Percentiles rank a stretch among this genome's conserved stretches.
Evolutionary conservation across 2,888 invertebrate genomes (phyloP).

Genomic region (Hyalella azteca): DNA sequence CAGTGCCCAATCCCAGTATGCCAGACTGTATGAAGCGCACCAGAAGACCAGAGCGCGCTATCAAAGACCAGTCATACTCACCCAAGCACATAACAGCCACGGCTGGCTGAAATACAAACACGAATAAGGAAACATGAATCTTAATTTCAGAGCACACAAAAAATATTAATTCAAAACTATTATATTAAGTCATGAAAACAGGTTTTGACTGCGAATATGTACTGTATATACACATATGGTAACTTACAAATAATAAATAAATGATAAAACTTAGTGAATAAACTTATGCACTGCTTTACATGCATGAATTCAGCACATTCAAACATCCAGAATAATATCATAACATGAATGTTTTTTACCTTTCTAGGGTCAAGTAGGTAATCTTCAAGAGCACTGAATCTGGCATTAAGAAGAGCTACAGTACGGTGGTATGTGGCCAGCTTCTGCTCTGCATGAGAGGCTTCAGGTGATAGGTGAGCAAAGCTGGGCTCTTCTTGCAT

Average conservation of each 20-base stretch:
- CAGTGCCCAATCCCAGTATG: slow-evolving; percentile 51
- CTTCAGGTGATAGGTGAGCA: slow-evolving; percentile 33
- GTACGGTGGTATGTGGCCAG: slow-evolving; percentile 41
- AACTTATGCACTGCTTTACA: too few relatives aligned
- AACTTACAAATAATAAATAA: too few relatives aligned
- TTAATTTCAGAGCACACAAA: too few relatives aligned
- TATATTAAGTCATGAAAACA: too few relatives aligned
- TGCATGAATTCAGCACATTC: too few relatives aligned
- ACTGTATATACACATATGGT: too few relatives aligned
- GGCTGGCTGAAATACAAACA: slow-evolving; percentile 25
- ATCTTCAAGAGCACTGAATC: slow-evolving; percentile 37
- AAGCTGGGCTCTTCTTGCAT: slow-evolving; percentile 51
- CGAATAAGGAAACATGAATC: too few relatives aligned
- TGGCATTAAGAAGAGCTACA: slow-evolving; percentile 26
- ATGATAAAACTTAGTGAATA: too few relatives aligned
- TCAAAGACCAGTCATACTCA: slow-evolving; percentile 51
- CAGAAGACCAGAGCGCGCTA: slow-evolving; percentile 46
- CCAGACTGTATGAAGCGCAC: slow-evolving; percentile 43
- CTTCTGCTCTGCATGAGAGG: slow-evolving; percentile 45
- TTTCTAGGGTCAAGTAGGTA: slow-evolving; percentile 35
- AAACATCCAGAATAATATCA: too few relatives aligned
- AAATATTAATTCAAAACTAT: too few relatives aligned
- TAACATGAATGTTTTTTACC: too few relatives aligned
- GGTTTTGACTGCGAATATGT: too few relatives aligned
- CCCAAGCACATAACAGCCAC: slow-evolving; percentile 40